Base-by-base conservation (phyloP, 2,113 vertebrate genomes). In the Corythoichthys intestinalis region DNA sequence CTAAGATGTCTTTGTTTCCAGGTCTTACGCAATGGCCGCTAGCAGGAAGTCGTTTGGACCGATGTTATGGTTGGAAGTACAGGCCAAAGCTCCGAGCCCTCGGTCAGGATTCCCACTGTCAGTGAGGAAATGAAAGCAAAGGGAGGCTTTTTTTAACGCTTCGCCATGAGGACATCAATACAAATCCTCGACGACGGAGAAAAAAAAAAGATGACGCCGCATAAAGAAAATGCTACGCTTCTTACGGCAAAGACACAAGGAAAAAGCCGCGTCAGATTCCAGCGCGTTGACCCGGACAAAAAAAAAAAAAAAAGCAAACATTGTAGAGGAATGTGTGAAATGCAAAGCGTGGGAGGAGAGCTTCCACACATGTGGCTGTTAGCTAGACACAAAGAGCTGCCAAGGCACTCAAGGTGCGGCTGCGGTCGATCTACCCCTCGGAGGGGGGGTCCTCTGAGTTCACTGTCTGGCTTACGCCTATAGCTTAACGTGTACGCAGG, bases 321-420 rank as follows among this genome's bases (percentile, higher is more conserved):
- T 81, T 84, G 46, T 71, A 56, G 58, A 79, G 84, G 86, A 90
- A 90, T 89, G 80, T 89, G 83, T 87, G 86, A 89, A 90, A 89
- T 89, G 83, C 83, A 69, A 69, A 76, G 83, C 75, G 81, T 87
- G 87, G 89, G 89, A 88, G 85, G 83, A 87, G 72, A 82, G 54
- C 80, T 75, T 78, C 80, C 77, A 86, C 83, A 85, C 82, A 85
- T 86, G 78, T 73, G 80, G 77, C 81, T 80, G 82, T 86, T 84
- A 83, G 72, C 71, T 2, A 79, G 83, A 83, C 81, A 81, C 75
- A 75, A 83, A 77, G 74, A 78, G 71, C 69, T 83, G 84, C 85
- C 76, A 80, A 73, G 67, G 80, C 80, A 79, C 82, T 84, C 71
- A 86, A 87, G 89, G 87, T 89, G 87, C 72, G 80, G 83, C 85